Evolutionary conservation across 92 coral and sea anemone species (phyloP), one percentile per base, ranked within the genome.

Genomic region (Scolanthus callimorphus): DNA sequence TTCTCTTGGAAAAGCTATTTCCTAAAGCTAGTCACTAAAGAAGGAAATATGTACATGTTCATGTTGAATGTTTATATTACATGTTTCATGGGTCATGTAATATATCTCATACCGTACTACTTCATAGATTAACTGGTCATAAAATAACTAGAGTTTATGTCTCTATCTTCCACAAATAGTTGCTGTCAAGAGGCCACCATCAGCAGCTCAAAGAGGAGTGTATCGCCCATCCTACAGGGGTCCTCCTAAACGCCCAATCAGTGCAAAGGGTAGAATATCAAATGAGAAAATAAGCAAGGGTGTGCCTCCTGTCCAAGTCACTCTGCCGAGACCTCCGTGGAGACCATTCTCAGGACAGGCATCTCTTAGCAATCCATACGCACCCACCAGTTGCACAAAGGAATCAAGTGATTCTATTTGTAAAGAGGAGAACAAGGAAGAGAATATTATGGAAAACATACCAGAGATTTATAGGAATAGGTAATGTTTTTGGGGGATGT

Each of bases 171-270:
- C 6, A 6, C 15, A 34, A 6, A 34, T 20, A 68, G 75, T 68
- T 48, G 57, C 57, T 56, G 75, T 68, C 9, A 68, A 57, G 51
- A 20, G 75, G 53, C 75, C 75, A 20, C 75, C 75, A 41, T 68
- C 75, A 29, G 75, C 75, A 26, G 75, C 75, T 1, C 75, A 68
- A 49, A 63, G 38, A 27, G 21, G 57, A 6, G 75, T 56, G 20
- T 68, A 68, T 48, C 63, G 54, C 30, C 51, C 75, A 51, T 30
- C 75, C 24, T 52, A 59, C 43, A 68, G 62, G 29, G 75, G 75
- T 11, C 75, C 75, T 38, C 75, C 75, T 0, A 21, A 1, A 0
- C 28, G 75, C 12, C 75, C 75, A 3, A 23, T 17, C 26, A 68
- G 75, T 44, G 75, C 75, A 4, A 68, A 68, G 19, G 75, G 64